Percentiles rank a stretch among this genome's conserved stretches.
Evolutionary conservation across 1,140 invertebrate species (phyloP).

Genomic region (Drosophila pseudoobscura): DNA sequence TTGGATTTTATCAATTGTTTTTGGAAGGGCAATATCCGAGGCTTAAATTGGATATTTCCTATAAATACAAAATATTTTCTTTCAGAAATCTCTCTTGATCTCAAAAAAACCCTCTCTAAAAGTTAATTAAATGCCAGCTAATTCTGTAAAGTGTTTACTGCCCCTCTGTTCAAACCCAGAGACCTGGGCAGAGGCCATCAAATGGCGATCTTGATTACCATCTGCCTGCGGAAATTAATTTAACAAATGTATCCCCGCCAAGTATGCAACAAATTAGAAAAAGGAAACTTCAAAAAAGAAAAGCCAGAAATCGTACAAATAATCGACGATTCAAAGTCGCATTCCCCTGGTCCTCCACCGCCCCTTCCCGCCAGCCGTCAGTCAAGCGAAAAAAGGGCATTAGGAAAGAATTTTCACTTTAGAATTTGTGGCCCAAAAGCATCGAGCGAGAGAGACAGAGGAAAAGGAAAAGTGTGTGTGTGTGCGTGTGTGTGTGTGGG

Average conservation of each 20-base stretch:
- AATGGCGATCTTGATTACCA: slow-evolving; percentile 28
- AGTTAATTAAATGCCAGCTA: no score
- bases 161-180: no score
- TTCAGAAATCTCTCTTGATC: no score
- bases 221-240: slow-evolving; percentile 59
- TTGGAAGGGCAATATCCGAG: no score
- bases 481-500: slow-evolving; percentile 7
- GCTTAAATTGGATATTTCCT: no score
- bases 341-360: no score
- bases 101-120: no score
- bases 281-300: slow-evolving; percentile 49
- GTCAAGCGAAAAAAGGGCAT: slow-evolving; percentile 73
- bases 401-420: slow-evolving; percentile 74
- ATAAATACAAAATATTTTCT: no score
- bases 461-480: slow-evolving; percentile 15
- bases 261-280: slow-evolving; percentile 67
- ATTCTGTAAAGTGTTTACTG: no score
- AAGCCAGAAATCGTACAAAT: background rate
- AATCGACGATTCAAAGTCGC: background rate
- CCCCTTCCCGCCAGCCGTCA: slow-evolving; percentile 37
- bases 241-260: slow-evolving; percentile 59
- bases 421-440: slow-evolving; percentile 57
- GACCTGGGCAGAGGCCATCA: background rate
- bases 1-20: no score
- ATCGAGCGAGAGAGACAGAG: no score